phyloP scores from a whole-genome alignment of 2,888 invertebrate genomes.

The Margaritifera margaritifera region DNA sequence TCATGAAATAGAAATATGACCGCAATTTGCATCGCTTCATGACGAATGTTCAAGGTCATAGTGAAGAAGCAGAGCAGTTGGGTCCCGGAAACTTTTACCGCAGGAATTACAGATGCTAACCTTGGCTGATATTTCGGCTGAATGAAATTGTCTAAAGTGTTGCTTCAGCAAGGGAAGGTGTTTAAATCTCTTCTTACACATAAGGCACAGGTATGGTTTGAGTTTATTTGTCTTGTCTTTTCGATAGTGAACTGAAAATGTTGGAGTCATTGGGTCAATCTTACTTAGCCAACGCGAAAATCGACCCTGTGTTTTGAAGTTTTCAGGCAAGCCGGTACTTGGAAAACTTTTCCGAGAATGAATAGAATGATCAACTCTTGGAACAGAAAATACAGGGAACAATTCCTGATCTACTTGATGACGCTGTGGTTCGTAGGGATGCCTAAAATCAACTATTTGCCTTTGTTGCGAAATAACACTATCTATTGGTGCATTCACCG shows the following conservation, averaged over 20 bases:
- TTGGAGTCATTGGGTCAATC: slow-evolving; percentile 21
- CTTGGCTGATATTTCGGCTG: too few relatives aligned
- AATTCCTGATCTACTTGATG: too few relatives aligned
- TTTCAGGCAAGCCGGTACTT: too few relatives aligned
- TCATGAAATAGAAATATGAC: too few relatives aligned
- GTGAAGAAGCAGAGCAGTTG: neutral
- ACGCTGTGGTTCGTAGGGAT: too few relatives aligned
- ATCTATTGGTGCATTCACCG: too few relatives aligned
- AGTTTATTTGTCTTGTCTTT: slow-evolving; percentile 28
- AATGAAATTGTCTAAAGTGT: slow-evolving; percentile 17
- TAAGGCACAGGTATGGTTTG: slow-evolving; percentile 23
- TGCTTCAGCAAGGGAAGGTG: slow-evolving; percentile 24
- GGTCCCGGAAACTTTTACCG: neutral
- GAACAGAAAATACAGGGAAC: too few relatives aligned
- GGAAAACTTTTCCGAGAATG: too few relatives aligned
- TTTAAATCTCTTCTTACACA: slow-evolving; percentile 25
- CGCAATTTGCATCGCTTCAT: neutral
- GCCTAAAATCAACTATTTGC: too few relatives aligned
- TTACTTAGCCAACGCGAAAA: neutral
- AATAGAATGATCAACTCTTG: too few relatives aligned
- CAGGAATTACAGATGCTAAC: neutral
- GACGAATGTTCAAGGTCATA: neutral
- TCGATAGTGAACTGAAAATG: slow-evolving; percentile 29
- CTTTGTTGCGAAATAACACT: too few relatives aligned
- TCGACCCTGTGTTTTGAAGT: too few relatives aligned